Percentiles rank a stretch among this genome's conserved stretches.
These are phyloP conservation scores for Hedya salicella DNA, from an alignment of 2,888 invertebrate genomes.

Conservation along the genomic window DNA sequence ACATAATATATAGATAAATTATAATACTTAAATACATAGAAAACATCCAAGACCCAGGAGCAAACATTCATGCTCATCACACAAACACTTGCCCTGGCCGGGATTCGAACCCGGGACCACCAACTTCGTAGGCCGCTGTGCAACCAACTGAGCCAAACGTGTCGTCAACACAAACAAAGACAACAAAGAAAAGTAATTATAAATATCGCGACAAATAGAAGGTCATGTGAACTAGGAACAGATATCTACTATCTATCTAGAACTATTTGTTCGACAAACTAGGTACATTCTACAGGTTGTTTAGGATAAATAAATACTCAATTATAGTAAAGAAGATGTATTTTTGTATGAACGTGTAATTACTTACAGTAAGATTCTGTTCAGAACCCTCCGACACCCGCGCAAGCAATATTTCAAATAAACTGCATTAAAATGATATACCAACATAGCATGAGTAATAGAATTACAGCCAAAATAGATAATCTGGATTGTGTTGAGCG, in stretches of 20 bases:
- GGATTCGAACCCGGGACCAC: too few species aligned
- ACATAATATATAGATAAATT: too few species aligned
- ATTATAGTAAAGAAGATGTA: slow-evolving; percentile 40
- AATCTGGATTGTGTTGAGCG: too few species aligned
- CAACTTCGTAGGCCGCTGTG: too few species aligned
- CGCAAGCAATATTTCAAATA: slow-evolving; percentile 71
- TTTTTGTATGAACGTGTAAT: slow-evolving; percentile 66
- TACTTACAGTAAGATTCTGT: slow-evolving; percentile 69
- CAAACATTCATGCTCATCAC: too few species aligned
- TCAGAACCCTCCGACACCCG: slow-evolving; percentile 50
- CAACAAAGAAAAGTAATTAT: too few species aligned
- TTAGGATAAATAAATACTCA: slow-evolving; percentile 49
- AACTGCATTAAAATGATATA: slow-evolving; percentile 53
- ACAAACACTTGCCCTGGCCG: too few species aligned
- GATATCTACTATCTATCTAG: slow-evolving; percentile 8
- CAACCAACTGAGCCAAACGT: too few species aligned
- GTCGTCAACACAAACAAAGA: too few species aligned
- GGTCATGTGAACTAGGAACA: background rate
- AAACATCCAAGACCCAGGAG: too few species aligned
- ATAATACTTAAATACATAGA: too few species aligned
- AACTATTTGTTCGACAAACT: slow-evolving; percentile 33
- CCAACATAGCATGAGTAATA: background rate
- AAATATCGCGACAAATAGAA: background rate
- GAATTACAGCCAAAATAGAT: too few species aligned
- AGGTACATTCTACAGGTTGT: slow-evolving; percentile 50